These are phyloP conservation scores for Sebastes cheni DNA, from an alignment of 2,797 vertebrate genomes.

Conservation along the genomic window DNA sequence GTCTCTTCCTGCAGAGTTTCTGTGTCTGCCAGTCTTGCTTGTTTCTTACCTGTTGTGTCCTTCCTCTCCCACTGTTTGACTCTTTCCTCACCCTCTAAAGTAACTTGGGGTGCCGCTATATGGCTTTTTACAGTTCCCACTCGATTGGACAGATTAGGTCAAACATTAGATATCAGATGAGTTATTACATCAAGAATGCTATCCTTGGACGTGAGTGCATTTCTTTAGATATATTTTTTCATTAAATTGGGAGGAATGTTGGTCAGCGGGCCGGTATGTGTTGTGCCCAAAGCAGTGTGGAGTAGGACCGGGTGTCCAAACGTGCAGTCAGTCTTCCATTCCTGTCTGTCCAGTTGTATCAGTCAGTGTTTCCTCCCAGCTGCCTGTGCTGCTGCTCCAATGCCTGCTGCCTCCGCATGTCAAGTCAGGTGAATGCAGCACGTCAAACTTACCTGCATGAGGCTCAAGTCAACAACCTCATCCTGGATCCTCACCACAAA, in stretches of 20 bases:
- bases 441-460: conserved; percentile 75
- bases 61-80: conserved; percentile 64
- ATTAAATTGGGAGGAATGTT: conserved; percentile 25
- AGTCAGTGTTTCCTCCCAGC: conserved; percentile 59
- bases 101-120: background rate
- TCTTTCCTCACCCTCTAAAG: conserved; percentile 25
- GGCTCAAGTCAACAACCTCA: conserved; percentile 58
- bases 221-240: conserved; percentile 3
- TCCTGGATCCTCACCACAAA: conserved; percentile 46
- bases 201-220: conserved; percentile 7
- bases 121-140: background rate
- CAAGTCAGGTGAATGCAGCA: conserved; percentile 68
- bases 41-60: conserved; percentile 61
- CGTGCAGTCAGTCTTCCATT: conserved; percentile 47
- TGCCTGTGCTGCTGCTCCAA: conserved; percentile 62
- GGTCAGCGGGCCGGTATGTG: background rate
- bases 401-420: conserved; percentile 81
- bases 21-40: conserved; percentile 62
- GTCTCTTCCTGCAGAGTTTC: conserved; percentile 42
- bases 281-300: conserved; percentile 45
- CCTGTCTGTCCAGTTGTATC: conserved; percentile 47
- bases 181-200: background rate
- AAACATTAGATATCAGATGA: background rate
- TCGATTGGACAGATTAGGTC: conserved; percentile 5
- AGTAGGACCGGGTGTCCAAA: conserved; percentile 47